Evolutionary conservation across 2,888 invertebrate species (phyloP), one percentile per base, ranked within the genome.

Genomic region (Lomographa bimaculata): DNA sequence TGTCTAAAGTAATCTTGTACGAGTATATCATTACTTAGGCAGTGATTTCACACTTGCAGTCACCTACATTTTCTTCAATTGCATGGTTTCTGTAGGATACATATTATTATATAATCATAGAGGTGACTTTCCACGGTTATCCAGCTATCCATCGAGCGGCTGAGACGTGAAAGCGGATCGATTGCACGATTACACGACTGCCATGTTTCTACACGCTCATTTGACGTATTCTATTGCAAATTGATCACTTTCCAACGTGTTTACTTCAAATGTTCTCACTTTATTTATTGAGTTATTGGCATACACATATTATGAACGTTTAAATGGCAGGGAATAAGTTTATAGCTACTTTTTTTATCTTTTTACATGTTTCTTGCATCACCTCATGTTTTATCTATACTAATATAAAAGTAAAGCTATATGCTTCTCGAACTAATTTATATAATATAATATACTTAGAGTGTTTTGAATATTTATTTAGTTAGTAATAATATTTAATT

Each of bases 151-250:
- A 50, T 57, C 51, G 42, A 32, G 39, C 14, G 34, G 7, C 16
- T 7, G 26, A 14, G 57, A 56, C 68, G 71, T 70, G 79, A 80
- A 81, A 80, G 77, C 68, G 64, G 71, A 64, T 66, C 63, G 67
- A 77, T 68, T 58, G 63, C 64, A 64, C 64, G 70, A 72, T 74
- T 65, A 69, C 63, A 70, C 64, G 69, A 64, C 70, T 62, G 62
- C 62, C 68, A 66, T 65, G 60, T 70, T 60, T 36, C 35, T 71
- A 65, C 58, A 67, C 61, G 39, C 39, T 50, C 35, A 43, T 48
- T 50, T 39, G 44, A 48, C 44, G 42, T 71, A 74, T 79, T 74
- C 71, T 69, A 73, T 75, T 64, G 78, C 67, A 71, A 73, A 69
- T 61, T 63, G 68, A 77, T 76, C 64, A 73, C 72, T 79, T 79